Percentiles rank a stretch among this genome's conserved stretches.
Evolutionary conservation across 2,797 vertebrate genomes (phyloP).

Genomic region (Onychomys arenicola): DNA sequence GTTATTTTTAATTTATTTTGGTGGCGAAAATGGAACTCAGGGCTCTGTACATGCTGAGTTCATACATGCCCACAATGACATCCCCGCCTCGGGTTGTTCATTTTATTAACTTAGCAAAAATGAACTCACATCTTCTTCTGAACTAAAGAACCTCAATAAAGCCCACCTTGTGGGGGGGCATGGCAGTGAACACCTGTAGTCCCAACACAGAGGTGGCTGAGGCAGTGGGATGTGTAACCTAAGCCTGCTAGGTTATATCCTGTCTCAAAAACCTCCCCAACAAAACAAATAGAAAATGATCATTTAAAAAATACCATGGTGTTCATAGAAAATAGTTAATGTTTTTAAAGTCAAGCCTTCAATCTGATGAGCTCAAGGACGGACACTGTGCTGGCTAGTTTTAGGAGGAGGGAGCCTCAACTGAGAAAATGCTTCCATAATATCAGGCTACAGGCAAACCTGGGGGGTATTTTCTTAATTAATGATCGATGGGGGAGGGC

Average conservation of each 20-base stretch:
- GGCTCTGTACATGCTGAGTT: not conserved
- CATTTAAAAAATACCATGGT: not conserved
- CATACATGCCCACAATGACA: not conserved
- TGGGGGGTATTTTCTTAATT: not conserved
- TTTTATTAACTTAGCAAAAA: not conserved
- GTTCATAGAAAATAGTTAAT: not conserved
- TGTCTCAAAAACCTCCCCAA: not conserved
- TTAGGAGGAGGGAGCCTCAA: not conserved
- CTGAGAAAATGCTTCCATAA: not conserved
- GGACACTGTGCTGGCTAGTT: not conserved
- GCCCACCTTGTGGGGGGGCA: not conserved
- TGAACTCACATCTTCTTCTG: not conserved
- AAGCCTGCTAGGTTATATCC: not conserved
- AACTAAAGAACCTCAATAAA: not conserved
- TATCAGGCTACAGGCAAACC: not conserved
- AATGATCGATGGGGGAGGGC: not conserved
- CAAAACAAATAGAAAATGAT: not conserved
- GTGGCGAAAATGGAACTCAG: too few relatives aligned
- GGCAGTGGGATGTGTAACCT: not conserved
- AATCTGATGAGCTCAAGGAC: not conserved
- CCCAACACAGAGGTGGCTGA: not conserved
- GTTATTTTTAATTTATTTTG: not conserved
- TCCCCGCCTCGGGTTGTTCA: not conserved
- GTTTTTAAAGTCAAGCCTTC: slow-evolving; percentile 17
- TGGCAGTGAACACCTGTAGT: too few relatives aligned